A percentile compares a stretch with the other conserved stretches of the same genome.
Conservation (phyloP, 2,797 vertebrate species). For the Steatocranus sp. region DNA sequence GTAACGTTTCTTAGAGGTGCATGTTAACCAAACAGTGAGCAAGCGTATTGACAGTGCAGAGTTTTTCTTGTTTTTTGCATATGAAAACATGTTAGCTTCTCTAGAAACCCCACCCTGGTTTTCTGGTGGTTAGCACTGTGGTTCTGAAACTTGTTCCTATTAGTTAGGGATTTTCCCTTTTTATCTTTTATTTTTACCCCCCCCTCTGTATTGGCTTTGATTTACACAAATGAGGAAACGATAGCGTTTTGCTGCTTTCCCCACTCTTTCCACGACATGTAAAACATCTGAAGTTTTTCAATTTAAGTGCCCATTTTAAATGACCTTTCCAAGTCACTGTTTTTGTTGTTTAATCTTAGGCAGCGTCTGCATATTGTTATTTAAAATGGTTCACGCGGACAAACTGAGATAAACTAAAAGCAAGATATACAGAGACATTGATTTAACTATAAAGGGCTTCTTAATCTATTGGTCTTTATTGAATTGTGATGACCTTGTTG, state of each 20-base stretch:
- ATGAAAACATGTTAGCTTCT: slow-evolving; percentile 42
- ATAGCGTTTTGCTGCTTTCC: slow-evolving; percentile 49
- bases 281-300: slow-evolving; percentile 49
- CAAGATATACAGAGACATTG: slow-evolving; percentile 62
- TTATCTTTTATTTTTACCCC: not conserved
- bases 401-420: slow-evolving; percentile 41
- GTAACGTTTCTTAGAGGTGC: slow-evolving; percentile 63
- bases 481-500: slow-evolving; percentile 80
- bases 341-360: slow-evolving; percentile 39
- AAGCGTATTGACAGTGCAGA: slow-evolving; percentile 41
- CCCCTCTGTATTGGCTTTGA: not conserved
- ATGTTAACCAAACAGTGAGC: slow-evolving; percentile 63
- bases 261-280: slow-evolving; percentile 25
- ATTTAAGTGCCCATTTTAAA: slow-evolving; percentile 56
- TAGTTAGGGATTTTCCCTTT: not conserved
- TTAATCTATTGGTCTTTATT: slow-evolving; percentile 77
- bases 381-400: slow-evolving; percentile 33
- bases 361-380: slow-evolving; percentile 41
- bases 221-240: slow-evolving; percentile 16
- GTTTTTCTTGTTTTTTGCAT: slow-evolving; percentile 14
- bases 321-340: slow-evolving; percentile 26
- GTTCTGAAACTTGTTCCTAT: slow-evolving; percentile 41
- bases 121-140: slow-evolving; percentile 59
- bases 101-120: slow-evolving; percentile 36
- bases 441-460: slow-evolving; percentile 82